phyloP scores from a whole-genome alignment of 2,797 vertebrate genomes.

The Nothura maculosa region DNA sequence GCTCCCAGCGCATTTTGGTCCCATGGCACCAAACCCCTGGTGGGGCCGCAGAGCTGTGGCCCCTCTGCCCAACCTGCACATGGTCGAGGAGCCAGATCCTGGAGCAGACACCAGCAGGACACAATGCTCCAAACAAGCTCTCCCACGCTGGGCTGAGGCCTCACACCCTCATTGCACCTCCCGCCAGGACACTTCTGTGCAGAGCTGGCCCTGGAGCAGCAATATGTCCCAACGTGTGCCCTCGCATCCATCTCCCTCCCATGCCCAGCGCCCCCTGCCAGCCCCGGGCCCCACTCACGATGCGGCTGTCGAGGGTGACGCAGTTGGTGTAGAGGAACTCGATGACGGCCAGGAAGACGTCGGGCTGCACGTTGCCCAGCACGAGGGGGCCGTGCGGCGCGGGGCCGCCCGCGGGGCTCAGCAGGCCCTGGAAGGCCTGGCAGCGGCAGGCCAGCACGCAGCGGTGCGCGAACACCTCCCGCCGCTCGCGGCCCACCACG shows the following conservation, averaged over 20 bases:
- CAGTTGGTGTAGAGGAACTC: constrained; percentile 86
- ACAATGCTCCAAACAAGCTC: neutral
- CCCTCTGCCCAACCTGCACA: too few species aligned
- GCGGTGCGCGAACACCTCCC: constrained; percentile 82
- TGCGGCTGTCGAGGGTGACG: constrained; percentile 76
- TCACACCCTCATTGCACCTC: neutral
- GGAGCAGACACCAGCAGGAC: neutral
- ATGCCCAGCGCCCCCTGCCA: too few species aligned
- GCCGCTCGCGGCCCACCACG: constrained; percentile 81
- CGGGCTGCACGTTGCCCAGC: constrained; percentile 77
- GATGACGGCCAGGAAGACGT: constrained; percentile 82
- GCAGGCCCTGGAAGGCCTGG: constrained; percentile 79
- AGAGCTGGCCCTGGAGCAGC: neutral
- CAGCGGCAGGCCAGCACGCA: constrained; percentile 82
- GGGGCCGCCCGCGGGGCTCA: neutral
- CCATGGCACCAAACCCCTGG: neutral
- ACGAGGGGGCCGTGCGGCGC: constrained; percentile 69
- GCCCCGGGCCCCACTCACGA: constrained; percentile 71
- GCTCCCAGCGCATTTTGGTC: neutral
- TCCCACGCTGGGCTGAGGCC: neutral
- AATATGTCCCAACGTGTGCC: neutral
- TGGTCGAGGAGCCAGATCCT: too few species aligned
- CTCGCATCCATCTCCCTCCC: too few species aligned
- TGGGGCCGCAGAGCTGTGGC: neutral
- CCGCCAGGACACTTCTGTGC: neutral